These are phyloP conservation scores for Sparidentex hasta DNA, from an alignment of 2,797 vertebrate species.

Conservation along the genomic window DNA sequence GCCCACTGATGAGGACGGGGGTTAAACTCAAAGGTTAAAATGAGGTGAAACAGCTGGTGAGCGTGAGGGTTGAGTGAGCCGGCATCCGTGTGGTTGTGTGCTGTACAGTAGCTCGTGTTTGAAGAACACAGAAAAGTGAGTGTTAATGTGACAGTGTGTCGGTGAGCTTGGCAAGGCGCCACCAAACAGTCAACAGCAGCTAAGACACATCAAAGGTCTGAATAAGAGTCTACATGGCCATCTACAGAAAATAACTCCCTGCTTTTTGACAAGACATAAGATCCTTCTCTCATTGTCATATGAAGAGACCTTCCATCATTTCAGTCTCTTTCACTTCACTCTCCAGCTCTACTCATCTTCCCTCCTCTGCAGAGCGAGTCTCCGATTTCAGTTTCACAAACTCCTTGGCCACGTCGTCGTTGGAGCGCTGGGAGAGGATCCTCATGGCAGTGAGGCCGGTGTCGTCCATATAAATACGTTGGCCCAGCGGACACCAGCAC, in stretches of 20 bases:
- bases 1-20: background rate
- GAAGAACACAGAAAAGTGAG: constrained; percentile 1
- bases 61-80: constrained; percentile 18
- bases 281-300: background rate
- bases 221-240: constrained; percentile 30
- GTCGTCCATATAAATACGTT: constrained; percentile 94
- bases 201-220: constrained; percentile 49
- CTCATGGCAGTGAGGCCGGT: constrained; percentile 95
- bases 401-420: constrained; percentile 97
- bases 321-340: background rate
- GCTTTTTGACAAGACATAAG: background rate
- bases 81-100: constrained; percentile 4
- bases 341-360: constrained; percentile 84
- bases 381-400: constrained; percentile 98
- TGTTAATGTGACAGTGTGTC: constrained; percentile 32
- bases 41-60: constrained; percentile 40
- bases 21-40: constrained; percentile 1
- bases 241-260: constrained; percentile 2
- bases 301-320: background rate
- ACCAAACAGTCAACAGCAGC: constrained; percentile 54
- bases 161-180: constrained; percentile 30
- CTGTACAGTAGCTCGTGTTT: constrained; percentile 27
- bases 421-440: constrained; percentile 97
- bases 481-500: constrained; percentile 95
- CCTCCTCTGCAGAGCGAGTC: constrained; percentile 93